These are phyloP conservation scores for Mus caroli DNA, from an alignment of 2,797 vertebrate genomes.

Conservation along the genomic window DNA sequence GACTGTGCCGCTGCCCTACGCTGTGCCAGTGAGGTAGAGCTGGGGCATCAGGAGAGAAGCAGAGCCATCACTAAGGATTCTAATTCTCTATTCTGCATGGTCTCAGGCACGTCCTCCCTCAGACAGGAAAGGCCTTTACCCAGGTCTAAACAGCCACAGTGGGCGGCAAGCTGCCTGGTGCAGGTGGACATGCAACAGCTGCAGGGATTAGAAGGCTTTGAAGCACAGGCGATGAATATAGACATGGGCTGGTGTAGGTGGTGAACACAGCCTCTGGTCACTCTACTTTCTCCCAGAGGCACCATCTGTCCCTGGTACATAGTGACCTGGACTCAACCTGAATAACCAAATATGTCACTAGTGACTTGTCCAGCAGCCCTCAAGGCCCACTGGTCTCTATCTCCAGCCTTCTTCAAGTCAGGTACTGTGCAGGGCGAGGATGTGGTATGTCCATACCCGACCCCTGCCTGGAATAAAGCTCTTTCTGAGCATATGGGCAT, in stretches of 20 bases:
- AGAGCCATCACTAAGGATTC: background rate
- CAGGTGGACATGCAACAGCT: background rate
- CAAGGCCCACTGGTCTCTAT: background rate
- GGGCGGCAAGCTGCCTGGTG: background rate
- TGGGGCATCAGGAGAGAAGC: background rate
- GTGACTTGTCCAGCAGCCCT: background rate
- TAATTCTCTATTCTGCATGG: accelerated
- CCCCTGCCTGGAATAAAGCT: background rate
- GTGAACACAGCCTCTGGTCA: slow-evolving; percentile 50
- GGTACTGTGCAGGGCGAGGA: no score
- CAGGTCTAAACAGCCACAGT: background rate
- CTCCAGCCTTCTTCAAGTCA: background rate
- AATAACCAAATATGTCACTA: slow-evolving; percentile 66
- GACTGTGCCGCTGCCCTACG: no score
- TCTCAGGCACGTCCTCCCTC: no score
- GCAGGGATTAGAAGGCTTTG: background rate
- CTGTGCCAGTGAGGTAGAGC: no score
- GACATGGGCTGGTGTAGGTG: accelerated
- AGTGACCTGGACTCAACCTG: slow-evolving; percentile 83
- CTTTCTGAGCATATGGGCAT: background rate
- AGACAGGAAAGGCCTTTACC: background rate
- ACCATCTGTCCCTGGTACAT: slow-evolving; percentile 65
- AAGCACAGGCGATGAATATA: background rate
- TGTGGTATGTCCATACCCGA: background rate
- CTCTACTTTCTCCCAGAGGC: slow-evolving; percentile 42